Evolutionary conservation across 1,140 invertebrate species (phyloP), one percentile per base, ranked within the genome.

Genomic region (Venturia canescens): DNA sequence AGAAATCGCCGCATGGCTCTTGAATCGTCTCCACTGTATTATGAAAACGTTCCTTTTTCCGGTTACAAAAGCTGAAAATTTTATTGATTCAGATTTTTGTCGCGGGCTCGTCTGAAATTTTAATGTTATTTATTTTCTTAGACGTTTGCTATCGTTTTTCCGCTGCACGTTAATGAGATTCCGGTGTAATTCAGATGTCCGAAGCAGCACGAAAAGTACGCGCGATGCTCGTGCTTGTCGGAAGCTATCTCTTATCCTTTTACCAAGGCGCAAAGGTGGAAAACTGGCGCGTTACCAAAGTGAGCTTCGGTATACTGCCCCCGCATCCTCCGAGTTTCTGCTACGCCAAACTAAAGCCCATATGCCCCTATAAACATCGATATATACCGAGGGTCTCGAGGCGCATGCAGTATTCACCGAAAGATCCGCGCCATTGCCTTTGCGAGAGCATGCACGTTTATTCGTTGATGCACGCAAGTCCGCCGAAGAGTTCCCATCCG

Each of bases 241-340:
- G 57, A 63, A 63, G 57, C 57, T 21, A 3, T 23, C 11, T 23
- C 11, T 23, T 63, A 63, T 9, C 57, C 3, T 63, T 21, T 63
- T 63, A 63, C 21, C 23, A 21, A 63, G 57, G 57, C 57, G 57
- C 57, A 63, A n/a, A 63, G 57, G 57, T 63, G 57, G 57, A 63
- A 63, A 63, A 63, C 57, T 63, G 57, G 57, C 57, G 57, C 21
- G 16, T 63, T 26, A 63, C 57, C 57, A 63, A 63, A 63, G 57
- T 63, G 57, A n/a, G 3, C 3, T 11, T 11, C 50, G 13, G 50
- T n/a, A 18, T 15, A 18, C n/a, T 53, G 18, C 18, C 23, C 11
- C 57, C 23, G 57, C 57, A 63, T 63, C 1, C 57, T 26, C 11
- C 21, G 23, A 1, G 21, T 21, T n/a, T 2, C 21, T 63, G 21